Base-by-base conservation (phyloP, 1,140 invertebrate species). In the Muscidifurax raptorellus region DNA sequence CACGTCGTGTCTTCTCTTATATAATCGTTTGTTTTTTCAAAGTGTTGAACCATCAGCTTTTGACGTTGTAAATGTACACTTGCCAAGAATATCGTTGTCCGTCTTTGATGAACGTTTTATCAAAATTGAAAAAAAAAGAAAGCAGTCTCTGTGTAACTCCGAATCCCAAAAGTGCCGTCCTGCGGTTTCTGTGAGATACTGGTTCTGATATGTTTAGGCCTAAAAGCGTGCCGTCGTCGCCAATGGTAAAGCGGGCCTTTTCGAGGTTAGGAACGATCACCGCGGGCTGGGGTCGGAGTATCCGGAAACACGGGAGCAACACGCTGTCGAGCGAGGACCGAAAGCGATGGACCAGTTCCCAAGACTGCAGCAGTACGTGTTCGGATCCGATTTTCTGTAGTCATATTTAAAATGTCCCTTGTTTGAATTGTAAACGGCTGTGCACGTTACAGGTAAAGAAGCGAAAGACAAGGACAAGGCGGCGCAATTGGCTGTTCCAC, bases 211-310 rank as follows among this genome's bases (percentile, higher is more conserved):
- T 93, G 92, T 93, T 90, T 92, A 95, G 97, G 89, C 97, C 97
- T 85, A 98, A 98, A 94, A 98, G 97, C 91, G 97, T 98, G 47
- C 97, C 97, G 3, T 98, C 97, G 87, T 98, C 97, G 47, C 98
- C 98, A n/a, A 98, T 98, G 96, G 97, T 98, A 85, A 98, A 98
- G 92, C 94, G 98, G 44, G 97, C 97, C 3, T 98, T 98, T 90
- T 97, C 97, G 7, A 94, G 97, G 40, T 93, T 98, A 75, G 97
- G 97, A 18, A 97, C 96, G 9, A 96, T 98, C 82, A 98, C 97
- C 12, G 96, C 97, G 1, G 97, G 97, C 74, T 98, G 97, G 97
- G 97, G 97, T 6, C 94, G 96, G 32, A 97, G 96, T 28, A 97
- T 97, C 86, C 94, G 96, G 81, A 96, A 96, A 85, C 96, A 96